Evolutionary conservation across 1,140 invertebrate species (phyloP), one percentile per base, ranked within the genome.

Genomic region (Drosophila lini): DNA sequence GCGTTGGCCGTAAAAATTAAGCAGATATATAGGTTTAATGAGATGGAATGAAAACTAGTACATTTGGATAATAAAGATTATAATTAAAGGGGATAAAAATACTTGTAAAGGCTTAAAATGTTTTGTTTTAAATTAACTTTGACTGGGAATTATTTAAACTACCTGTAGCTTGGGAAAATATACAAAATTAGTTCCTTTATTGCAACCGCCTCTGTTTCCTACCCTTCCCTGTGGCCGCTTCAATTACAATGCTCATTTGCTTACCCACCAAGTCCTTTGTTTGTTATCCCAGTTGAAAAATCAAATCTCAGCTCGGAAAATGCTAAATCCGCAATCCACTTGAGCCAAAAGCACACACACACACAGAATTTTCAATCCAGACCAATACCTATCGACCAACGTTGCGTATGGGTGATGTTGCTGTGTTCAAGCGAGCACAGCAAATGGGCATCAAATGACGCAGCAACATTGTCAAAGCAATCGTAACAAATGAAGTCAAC

Each of bases 391-490:
- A 69, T 74, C 65, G 65, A 38, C 10, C n/a, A 53, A 55, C 65
- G 38, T n/a, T 67, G 47, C 65, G 62, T 69, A 50, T 74, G 53
- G 41, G 31, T 44, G 31, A 56, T 48, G 34, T 55, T 59, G 42
- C 31, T 40, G 52, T 68, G 52, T 74, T 74, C 57, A 59, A 80
- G 67, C 56, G 74, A 74, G 69, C 69, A 34, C 70, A 63, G 67
- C 80, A 86, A 86, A 86, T 81, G 81, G 82, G 82, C 81, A 81
- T 86, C 82, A 81, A 85, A 86, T 86, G 83, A 83, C 77, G 83
- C 76, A 80, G 83, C 83, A 86, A 83, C 83, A 86, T 86, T 86
- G 83, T 88, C 83, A 86, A 86, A 88, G 83, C 84, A 86, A 86
- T 88, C 76, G 83, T 83, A 83, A 86, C 80, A 88, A 86, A 88